Evolutionary conservation across 2,113 vertebrate species (phyloP).

Genomic region (Gallinago undulata): DNA sequence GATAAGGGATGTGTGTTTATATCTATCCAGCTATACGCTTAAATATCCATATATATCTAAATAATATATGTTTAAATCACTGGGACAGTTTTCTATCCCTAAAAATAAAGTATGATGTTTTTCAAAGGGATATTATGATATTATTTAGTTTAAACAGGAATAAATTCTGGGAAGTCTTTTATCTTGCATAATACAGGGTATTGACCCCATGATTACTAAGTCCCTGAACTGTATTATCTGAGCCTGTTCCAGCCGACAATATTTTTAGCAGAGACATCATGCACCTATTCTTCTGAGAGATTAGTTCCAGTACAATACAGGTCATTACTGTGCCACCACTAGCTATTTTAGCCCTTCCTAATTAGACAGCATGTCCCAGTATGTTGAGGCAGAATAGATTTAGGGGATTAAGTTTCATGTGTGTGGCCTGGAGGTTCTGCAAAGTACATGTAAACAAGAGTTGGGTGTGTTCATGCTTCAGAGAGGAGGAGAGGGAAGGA

Average conservation of each 20-base stretch:
- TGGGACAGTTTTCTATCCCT: background rate
- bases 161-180: background rate
- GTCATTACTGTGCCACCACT: background rate
- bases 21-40: background rate
- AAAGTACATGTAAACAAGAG: background rate
- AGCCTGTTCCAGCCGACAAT: background rate
- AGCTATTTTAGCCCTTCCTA: constrained; percentile 9
- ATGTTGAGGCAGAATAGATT: constrained; percentile 41
- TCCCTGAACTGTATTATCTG: background rate
- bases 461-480: background rate
- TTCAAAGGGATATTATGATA: background rate
- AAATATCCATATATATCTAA: too few species aligned
- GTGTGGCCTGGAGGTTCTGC: constrained; percentile 40
- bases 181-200: background rate
- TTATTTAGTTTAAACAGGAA: background rate
- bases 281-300: background rate
- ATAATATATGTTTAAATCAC: background rate
- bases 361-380: constrained; percentile 6
- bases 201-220: background rate
- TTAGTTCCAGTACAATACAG: constrained; percentile 15
- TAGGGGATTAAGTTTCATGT: constrained; percentile 29
- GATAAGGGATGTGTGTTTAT: background rate
- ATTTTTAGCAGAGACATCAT: background rate
- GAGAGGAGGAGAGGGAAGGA: background rate
- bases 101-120: background rate